Conservation (phyloP, 2,113 vertebrate genomes). For the Grallaria varia region DNA sequence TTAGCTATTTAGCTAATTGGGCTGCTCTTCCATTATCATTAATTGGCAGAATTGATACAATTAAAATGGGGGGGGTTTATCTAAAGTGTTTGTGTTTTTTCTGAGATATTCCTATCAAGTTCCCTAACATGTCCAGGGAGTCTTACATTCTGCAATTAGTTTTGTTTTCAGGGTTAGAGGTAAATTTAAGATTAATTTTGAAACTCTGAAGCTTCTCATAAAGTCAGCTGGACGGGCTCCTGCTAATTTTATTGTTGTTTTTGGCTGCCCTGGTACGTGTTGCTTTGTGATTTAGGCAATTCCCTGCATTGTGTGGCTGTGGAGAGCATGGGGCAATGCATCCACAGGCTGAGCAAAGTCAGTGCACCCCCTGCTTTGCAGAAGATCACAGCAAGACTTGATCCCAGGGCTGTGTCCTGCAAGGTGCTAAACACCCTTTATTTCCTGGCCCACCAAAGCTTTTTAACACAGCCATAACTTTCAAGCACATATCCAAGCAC, state of each 20-base stretch:
- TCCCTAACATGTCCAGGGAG: constrained; percentile 67
- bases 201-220: constrained; percentile 54
- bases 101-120: constrained; percentile 71
- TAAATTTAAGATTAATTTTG: constrained; percentile 75
- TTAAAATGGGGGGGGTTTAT: constrained; percentile 79
- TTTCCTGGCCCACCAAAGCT: background rate
- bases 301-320: background rate
- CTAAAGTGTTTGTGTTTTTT: constrained; percentile 77
- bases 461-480: background rate
- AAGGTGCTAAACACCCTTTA: background rate
- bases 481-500: background rate
- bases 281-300: background rate
- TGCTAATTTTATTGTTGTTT: constrained; percentile 35
- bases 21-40: constrained; percentile 85
- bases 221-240: constrained; percentile 47
- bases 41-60: constrained; percentile 86
- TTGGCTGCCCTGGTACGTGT: background rate
- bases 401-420: background rate
- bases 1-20: constrained; percentile 85
- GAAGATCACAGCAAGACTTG: background rate
- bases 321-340: background rate
- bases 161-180: constrained; percentile 73
- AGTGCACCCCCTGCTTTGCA: background rate
- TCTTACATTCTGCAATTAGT: constrained; percentile 72
- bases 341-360: background rate